Conservation (phyloP, 2,888 invertebrate species). For the Nesidiocoris tenuis region DNA sequence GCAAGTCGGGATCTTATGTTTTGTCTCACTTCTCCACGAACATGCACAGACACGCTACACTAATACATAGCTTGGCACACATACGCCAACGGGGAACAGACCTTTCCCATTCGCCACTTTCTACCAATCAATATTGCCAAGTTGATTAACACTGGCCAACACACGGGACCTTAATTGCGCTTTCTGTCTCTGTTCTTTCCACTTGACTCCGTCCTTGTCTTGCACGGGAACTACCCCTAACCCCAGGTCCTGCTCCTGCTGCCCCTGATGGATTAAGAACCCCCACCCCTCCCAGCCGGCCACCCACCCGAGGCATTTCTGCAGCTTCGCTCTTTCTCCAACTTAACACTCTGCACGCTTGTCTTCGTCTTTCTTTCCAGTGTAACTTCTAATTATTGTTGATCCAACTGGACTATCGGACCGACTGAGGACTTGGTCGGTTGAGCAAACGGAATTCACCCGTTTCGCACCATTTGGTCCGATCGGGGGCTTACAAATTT, state of each 20-base stretch:
- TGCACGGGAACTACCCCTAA: not conserved
- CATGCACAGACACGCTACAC: not conserved
- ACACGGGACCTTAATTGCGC: slow-evolving; percentile 44
- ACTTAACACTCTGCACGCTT: slow-evolving; percentile 3
- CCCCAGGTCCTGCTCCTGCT: not conserved
- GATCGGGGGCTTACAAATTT: no score
- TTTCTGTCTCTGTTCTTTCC: slow-evolving; percentile 42
- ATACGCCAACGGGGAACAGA: not conserved
- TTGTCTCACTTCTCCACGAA: not conserved
- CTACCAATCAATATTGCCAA: slow-evolving; percentile 44
- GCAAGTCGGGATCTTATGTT: not conserved
- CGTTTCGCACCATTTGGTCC: not conserved
- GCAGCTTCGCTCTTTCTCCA: not conserved
- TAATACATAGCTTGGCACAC: no score
- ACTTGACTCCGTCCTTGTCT: slow-evolving; percentile 1
- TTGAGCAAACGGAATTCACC: slow-evolving; percentile 19
- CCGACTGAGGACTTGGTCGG: not conserved
- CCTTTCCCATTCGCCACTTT: slow-evolving; percentile 15
- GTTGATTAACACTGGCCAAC: slow-evolving; percentile 45
- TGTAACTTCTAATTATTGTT: slow-evolving; percentile 38
- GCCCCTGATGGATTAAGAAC: slow-evolving; percentile 42
- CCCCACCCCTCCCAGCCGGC: not conserved
- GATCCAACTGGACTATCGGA: slow-evolving; percentile 33
- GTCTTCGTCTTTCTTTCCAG: not conserved
- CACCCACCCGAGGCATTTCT: not conserved